These are phyloP conservation scores for Rhodeus uyekii DNA, from an alignment of 2,797 vertebrate species.

Conservation along the genomic window DNA sequence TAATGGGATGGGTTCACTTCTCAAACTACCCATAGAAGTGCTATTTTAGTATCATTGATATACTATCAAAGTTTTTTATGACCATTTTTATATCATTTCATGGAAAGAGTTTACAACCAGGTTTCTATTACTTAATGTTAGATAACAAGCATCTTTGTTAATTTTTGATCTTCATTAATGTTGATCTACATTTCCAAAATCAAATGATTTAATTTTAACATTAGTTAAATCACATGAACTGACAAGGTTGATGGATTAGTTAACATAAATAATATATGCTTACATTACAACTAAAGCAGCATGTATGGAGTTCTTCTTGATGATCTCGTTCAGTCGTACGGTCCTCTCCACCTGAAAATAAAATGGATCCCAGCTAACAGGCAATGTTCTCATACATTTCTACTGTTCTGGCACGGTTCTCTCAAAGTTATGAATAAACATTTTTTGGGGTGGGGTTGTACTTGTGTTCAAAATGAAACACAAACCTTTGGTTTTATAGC, in stretches of 20 bases:
- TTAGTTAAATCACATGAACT: neutral
- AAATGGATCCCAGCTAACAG: neutral
- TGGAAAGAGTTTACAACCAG: too few species aligned
- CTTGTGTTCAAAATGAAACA: neutral
- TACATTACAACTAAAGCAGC: constrained; percentile 75
- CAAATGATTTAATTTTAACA: neutral
- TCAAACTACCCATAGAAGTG: too few species aligned
- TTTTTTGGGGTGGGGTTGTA: too few species aligned
- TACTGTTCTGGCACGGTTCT: neutral
- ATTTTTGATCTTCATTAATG: too few species aligned
- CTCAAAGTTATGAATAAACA: neutral
- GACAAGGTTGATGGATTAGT: too few species aligned
- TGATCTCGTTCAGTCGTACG: constrained; percentile 77
- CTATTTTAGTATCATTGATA: too few species aligned
- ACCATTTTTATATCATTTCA: too few species aligned
- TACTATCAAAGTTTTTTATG: too few species aligned
- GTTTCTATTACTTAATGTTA: too few species aligned
- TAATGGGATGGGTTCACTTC: neutral
- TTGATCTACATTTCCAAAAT: too few species aligned
- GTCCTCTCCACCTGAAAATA: constrained; percentile 70
- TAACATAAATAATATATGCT: too few species aligned
- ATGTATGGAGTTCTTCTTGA: constrained; percentile 73
- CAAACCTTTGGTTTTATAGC: constrained; percentile 68
- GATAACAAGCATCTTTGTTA: too few species aligned
- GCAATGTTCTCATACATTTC: neutral